Conservation (phyloP, 35 echinoderm and acorn worm species). For the Holothuria glaberrima region DNA sequence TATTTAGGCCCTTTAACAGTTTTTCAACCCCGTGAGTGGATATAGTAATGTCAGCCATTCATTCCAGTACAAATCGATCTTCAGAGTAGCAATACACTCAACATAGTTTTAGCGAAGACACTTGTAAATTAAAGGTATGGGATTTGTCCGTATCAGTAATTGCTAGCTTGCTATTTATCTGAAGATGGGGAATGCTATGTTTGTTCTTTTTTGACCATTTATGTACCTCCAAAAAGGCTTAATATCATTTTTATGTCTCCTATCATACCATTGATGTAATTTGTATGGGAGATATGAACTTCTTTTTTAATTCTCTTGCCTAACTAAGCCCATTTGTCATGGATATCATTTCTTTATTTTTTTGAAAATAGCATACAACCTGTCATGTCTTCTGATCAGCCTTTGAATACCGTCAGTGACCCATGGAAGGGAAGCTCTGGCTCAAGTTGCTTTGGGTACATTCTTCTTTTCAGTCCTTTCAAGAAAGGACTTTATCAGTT, state of each 20-base stretch:
- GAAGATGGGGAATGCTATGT: neutral
- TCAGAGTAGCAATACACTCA: neutral
- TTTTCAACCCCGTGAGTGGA: slow-evolving; percentile 25
- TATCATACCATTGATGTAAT: slow-evolving; percentile 3
- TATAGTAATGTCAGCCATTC: slow-evolving; percentile 27
- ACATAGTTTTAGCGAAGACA: neutral
- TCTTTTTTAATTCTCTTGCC: no score
- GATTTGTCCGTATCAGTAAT: slow-evolving; percentile 3
- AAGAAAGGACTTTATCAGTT: no score
- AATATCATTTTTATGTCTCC: neutral
- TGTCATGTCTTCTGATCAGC: no score
- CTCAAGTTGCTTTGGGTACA: no score
- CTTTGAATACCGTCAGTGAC: no score
- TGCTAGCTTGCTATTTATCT: neutral
- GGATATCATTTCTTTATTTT: no score
- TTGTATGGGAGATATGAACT: neutral
- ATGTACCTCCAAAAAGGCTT: slow-evolving; percentile 7
- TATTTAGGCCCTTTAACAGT: neutral
- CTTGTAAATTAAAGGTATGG: slow-evolving; percentile 13
- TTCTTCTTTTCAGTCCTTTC: no score
- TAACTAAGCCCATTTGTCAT: no score
- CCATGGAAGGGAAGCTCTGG: no score
- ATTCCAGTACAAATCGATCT: neutral
- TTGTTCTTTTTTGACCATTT: neutral
- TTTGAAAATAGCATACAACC: no score